These are phyloP conservation scores for Ciconia boyciana DNA, from an alignment of 2,113 vertebrate species.

Conservation along the genomic window DNA sequence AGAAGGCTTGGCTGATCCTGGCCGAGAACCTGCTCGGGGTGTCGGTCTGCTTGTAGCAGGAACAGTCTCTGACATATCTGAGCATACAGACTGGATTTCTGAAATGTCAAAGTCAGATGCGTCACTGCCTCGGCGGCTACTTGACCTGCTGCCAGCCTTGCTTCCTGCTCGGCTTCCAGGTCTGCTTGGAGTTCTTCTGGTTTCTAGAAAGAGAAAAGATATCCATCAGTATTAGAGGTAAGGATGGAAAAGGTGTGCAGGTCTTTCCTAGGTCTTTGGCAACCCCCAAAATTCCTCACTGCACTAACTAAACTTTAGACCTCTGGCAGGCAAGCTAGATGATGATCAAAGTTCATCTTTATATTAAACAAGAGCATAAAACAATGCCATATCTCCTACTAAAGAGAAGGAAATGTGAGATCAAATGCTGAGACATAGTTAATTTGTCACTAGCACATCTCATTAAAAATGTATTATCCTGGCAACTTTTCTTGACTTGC, in stretches of 20 bases:
- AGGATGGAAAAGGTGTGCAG: neutral
- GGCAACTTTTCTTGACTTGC: neutral
- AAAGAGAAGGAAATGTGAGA: neutral
- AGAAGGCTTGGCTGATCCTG: conserved; percentile 85
- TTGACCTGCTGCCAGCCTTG: conserved; percentile 94
- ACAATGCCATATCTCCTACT: neutral
- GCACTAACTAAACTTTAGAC: neutral
- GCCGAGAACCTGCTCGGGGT: conserved; percentile 83
- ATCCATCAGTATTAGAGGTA: neutral
- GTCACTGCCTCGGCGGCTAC: conserved; percentile 94
- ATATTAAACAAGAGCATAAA: neutral
- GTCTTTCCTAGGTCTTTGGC: neutral
- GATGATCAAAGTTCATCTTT: neutral
- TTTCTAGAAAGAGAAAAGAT: conserved; percentile 69
- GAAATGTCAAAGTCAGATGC: conserved; percentile 99
- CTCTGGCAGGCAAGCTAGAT: neutral
- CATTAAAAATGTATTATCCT: neutral
- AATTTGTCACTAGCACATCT: neutral
- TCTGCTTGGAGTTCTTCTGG: conserved; percentile 82
- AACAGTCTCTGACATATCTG: conserved; percentile 87
- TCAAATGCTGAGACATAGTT: neutral
- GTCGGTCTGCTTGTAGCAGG: conserved; percentile 78
- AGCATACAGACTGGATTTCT: conserved; percentile 96
- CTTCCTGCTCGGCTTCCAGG: conserved; percentile 86
- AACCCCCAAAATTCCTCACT: neutral